Conservation (phyloP, 2,113 vertebrate genomes). For the Alouatta palliata region DNA sequence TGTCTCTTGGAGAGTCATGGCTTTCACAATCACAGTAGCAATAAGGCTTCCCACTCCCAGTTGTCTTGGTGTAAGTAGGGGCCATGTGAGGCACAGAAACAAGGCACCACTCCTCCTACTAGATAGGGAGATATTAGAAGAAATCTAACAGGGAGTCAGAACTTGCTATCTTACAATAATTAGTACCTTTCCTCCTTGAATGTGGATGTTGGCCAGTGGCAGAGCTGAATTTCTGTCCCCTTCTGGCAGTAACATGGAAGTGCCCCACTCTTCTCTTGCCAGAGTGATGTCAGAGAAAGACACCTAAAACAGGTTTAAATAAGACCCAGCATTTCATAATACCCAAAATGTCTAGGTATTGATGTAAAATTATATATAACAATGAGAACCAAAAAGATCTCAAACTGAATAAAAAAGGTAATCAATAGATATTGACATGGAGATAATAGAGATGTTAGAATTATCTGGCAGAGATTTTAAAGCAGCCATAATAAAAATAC, state of each 20-base stretch:
- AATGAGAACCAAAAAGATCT: background rate
- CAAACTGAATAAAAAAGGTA: background rate
- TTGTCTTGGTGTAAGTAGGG: background rate
- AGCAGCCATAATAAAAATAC: background rate
- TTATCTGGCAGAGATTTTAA: background rate
- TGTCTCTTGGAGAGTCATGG: background rate
- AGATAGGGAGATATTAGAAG: background rate
- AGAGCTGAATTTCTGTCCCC: background rate
- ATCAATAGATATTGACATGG: background rate
- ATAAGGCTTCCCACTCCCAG: background rate
- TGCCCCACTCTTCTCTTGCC: background rate
- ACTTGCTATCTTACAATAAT: background rate
- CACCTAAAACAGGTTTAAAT: background rate
- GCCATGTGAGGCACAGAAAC: background rate
- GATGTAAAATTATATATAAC: background rate
- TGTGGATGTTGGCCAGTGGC: background rate
- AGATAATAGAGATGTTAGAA: background rate
- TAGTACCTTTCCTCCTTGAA: background rate
- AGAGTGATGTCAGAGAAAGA: background rate
- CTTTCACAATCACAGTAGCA: background rate
- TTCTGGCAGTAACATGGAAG: background rate
- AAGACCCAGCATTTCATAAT: background rate
- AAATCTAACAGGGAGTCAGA: background rate
- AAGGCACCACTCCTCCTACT: no score
- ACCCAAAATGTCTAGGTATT: background rate